Conservation (phyloP, 2,888 invertebrate genomes). For the Protophormia terraenovae region DNA sequence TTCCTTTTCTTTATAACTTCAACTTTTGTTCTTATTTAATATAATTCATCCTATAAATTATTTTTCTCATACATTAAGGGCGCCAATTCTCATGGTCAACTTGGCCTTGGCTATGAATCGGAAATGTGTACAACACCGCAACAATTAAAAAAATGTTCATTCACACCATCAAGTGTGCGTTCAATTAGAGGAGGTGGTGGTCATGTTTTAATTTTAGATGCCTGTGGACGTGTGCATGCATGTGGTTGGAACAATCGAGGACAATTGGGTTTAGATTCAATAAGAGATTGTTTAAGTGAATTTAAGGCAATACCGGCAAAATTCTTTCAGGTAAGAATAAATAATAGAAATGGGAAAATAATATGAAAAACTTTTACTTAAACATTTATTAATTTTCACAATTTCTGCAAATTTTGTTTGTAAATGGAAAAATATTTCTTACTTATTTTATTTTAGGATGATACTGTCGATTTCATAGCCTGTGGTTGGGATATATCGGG, state of each 20-base stretch:
- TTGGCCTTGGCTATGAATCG: constrained; percentile 86
- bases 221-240: constrained; percentile 86
- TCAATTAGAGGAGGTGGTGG: constrained; percentile 89
- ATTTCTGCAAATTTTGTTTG: too few relatives aligned
- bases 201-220: constrained; percentile 87
- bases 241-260: constrained; percentile 91
- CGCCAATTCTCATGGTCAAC: constrained; percentile 92
- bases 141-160: constrained; percentile 76
- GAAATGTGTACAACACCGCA: constrained; percentile 86
- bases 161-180: constrained; percentile 82
- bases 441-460: constrained; percentile 81
- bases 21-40: not conserved
- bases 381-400: too few relatives aligned
- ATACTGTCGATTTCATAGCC: constrained; percentile 85
- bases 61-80: constrained; percentile 83
- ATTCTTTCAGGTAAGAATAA: constrained; percentile 80
- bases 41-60: not conserved
- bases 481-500: constrained; percentile 93
- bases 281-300: constrained; percentile 75
- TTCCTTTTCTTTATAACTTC: constrained; percentile 32
- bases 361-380: too few relatives aligned
- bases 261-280: constrained; percentile 84
- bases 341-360: too few relatives aligned
- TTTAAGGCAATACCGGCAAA: constrained; percentile 82
- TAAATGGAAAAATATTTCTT: too few relatives aligned